Conservation (phyloP, 2,797 vertebrate genomes). For the Lophius americanus region DNA sequence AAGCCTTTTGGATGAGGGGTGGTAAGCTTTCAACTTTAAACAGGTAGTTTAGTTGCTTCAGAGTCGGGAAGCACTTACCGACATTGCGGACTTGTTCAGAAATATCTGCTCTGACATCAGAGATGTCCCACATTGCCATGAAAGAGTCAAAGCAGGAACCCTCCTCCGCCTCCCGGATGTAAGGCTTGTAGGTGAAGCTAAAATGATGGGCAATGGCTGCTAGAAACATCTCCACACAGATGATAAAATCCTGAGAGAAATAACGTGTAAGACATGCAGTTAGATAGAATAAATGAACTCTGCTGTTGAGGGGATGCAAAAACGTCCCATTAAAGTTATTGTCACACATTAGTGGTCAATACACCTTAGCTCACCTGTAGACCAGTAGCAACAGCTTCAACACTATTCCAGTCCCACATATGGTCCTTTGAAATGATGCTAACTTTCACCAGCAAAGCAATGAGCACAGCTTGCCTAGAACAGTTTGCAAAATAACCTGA, state of each 20-base stretch:
- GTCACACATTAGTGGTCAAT: neutral
- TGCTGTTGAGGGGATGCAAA: neutral
- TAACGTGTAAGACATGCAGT: neutral
- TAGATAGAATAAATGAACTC: neutral
- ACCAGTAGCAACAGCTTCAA: slow-evolving; percentile 97
- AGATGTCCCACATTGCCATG: slow-evolving; percentile 98
- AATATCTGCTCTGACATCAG: slow-evolving; percentile 95
- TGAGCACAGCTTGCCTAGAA: slow-evolving; percentile 94
- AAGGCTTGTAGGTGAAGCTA: slow-evolving; percentile 97
- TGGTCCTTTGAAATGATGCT: slow-evolving; percentile 92
- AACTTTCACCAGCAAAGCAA: slow-evolving; percentile 95
- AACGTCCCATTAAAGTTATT: neutral
- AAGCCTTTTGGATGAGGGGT: too few relatives aligned
- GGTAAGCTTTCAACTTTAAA: too few relatives aligned
- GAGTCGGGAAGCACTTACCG: slow-evolving; percentile 82
- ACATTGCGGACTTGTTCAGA: slow-evolving; percentile 98
- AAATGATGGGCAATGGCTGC: slow-evolving; percentile 97
- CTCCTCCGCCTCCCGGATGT: slow-evolving; percentile 95
- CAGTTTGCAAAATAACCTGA: slow-evolving; percentile 5
- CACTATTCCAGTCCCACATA: slow-evolving; percentile 95
- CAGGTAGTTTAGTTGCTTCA: too few relatives aligned
- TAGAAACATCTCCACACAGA: slow-evolving; percentile 98
- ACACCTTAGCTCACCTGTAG: slow-evolving; percentile 84
- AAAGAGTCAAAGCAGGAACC: slow-evolving; percentile 98
- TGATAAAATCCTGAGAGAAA: slow-evolving; percentile 91